phyloP scores from a whole-genome alignment of 2,797 vertebrate genomes.

The Danio jaintianensis region DNA sequence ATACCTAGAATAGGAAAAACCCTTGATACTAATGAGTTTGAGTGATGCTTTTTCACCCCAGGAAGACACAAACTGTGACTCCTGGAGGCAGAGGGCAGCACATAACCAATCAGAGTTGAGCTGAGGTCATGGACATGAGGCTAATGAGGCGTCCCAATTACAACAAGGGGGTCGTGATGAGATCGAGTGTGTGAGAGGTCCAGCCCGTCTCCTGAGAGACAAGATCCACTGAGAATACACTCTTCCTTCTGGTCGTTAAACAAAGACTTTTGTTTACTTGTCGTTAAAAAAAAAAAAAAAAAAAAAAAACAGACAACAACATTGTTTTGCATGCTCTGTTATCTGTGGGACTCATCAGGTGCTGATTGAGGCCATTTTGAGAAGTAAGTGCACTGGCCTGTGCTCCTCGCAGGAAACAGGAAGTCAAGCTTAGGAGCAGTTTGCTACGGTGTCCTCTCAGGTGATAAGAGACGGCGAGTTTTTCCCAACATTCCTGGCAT shows the following conservation, averaged over 20 bases:
- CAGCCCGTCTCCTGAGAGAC: slow-evolving; percentile 33
- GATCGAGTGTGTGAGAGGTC: slow-evolving; percentile 18
- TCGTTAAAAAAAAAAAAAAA: no score
- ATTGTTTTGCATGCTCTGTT: slow-evolving; percentile 47
- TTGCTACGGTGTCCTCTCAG: slow-evolving; percentile 73
- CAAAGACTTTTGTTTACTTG: slow-evolving; percentile 54
- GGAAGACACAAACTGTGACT: slow-evolving; percentile 15
- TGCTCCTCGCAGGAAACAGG: slow-evolving; percentile 82
- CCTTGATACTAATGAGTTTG: slow-evolving; percentile 4
- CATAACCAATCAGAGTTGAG: slow-evolving; percentile 21
- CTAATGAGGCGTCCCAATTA: slow-evolving; percentile 46
- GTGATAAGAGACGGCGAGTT: slow-evolving; percentile 66
- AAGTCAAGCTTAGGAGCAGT: slow-evolving; percentile 77
- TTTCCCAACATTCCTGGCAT: slow-evolving; percentile 62
- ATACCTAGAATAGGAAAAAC: not conserved
- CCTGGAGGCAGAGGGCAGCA: not conserved
- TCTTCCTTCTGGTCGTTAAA: slow-evolving; percentile 43
- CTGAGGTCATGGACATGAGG: slow-evolving; percentile 22
- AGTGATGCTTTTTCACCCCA: slow-evolving; percentile 10
- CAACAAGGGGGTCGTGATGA: not conserved
- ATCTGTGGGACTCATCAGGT: slow-evolving; percentile 74
- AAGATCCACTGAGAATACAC: slow-evolving; percentile 46
- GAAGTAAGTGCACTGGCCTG: slow-evolving; percentile 73
- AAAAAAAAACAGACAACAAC: slow-evolving; percentile 45
- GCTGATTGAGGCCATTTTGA: slow-evolving; percentile 73